phyloP scores from a whole-genome alignment of 2,797 vertebrate species.

The Miichthys miiuy region DNA sequence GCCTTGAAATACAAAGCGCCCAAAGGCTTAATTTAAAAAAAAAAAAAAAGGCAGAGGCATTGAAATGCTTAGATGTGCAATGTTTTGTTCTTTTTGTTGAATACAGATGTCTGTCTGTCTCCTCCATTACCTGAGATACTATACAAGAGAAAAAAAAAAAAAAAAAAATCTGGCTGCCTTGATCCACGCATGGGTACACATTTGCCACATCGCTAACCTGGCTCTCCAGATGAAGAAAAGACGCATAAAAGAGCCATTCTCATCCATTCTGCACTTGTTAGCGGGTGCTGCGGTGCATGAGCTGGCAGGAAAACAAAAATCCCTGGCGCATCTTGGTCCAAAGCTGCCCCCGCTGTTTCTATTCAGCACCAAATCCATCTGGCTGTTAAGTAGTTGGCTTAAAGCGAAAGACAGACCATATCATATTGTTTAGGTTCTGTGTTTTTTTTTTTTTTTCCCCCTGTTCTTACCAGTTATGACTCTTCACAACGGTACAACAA shows the following conservation, averaged over 20 bases:
- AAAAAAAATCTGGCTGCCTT: conserved; percentile 19
- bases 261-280: conserved; percentile 80
- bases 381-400: conserved; percentile 79
- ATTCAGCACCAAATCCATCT: conserved; percentile 80
- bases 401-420: conserved; percentile 65
- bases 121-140: conserved; percentile 58
- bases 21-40: too few relatives aligned
- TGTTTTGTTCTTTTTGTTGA: conserved; percentile 46
- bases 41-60: conserved; percentile 31
- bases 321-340: conserved; percentile 73
- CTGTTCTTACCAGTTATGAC: conserved; percentile 36
- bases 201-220: conserved; percentile 72
- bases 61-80: conserved; percentile 37
- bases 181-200: conserved; percentile 28
- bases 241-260: conserved; percentile 80
- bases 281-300: conserved; percentile 66
- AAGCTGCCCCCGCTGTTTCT: conserved; percentile 81
- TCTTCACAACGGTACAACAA: conserved; percentile 31
- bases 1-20: conserved; percentile 60
- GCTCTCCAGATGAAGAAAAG: conserved; percentile 72
- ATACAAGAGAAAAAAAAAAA: conserved; percentile 1
- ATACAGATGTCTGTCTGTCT: conserved; percentile 41
- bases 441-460: neutral
- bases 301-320: conserved; percentile 82
- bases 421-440: conserved; percentile 61